phyloP scores from a whole-genome alignment of 2,888 invertebrate species.

The Oeneis ivallda region DNA sequence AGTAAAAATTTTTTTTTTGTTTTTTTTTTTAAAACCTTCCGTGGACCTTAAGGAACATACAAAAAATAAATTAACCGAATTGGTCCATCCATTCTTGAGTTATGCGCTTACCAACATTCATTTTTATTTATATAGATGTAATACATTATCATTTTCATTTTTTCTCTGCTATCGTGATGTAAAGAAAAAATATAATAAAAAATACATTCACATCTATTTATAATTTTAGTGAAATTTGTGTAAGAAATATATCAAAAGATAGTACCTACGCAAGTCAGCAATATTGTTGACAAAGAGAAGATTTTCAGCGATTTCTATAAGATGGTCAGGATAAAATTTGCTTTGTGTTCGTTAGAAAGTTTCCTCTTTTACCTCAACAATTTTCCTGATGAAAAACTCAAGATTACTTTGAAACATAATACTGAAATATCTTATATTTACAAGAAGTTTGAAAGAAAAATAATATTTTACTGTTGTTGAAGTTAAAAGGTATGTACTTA shows the following conservation, averaged over 20 bases:
- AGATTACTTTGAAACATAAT: not conserved
- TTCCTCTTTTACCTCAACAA: slow-evolving; percentile 53
- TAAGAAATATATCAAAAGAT: slow-evolving; percentile 54
- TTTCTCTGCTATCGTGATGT: too few relatives aligned
- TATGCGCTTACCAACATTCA: too few relatives aligned
- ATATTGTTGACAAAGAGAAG: slow-evolving; percentile 62
- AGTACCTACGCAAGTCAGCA: slow-evolving; percentile 51
- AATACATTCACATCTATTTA: not conserved
- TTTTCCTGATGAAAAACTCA: slow-evolving; percentile 48
- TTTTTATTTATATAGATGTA: too few relatives aligned
- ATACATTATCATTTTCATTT: too few relatives aligned
- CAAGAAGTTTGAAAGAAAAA: not conserved
- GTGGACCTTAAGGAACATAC: too few relatives aligned
- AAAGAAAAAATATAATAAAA: too few relatives aligned
- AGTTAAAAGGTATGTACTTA: too few relatives aligned
- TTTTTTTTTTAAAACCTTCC: too few relatives aligned
- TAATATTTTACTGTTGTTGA: not conserved
- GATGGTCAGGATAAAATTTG: slow-evolving; percentile 59
- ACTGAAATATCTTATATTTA: not conserved
- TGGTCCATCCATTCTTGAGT: too few relatives aligned
- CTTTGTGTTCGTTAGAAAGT: slow-evolving; percentile 57
- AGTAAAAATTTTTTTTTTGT: too few relatives aligned
- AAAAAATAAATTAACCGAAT: too few relatives aligned
- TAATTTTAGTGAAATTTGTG: slow-evolving; percentile 40
- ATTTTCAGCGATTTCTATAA: slow-evolving; percentile 58